Evolutionary conservation across 2,113 vertebrate species (phyloP).

Genomic region (Recurvirostra avosetta): DNA sequence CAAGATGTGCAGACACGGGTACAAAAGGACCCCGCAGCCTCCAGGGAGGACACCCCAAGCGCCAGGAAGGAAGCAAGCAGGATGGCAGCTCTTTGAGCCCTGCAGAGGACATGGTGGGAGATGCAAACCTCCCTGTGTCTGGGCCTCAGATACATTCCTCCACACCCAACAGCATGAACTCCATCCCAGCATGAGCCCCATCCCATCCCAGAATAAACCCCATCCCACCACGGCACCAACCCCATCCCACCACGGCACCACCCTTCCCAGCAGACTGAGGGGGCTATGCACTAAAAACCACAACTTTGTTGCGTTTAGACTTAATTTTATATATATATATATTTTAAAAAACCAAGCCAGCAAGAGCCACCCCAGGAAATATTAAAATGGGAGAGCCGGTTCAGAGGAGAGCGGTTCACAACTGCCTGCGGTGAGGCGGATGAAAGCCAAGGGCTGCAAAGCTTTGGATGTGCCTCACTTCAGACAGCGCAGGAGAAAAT

Average conservation of each 20-base stretch:
- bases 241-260: background rate
- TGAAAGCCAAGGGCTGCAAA: slow-evolving; percentile 39
- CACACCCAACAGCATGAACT: background rate
- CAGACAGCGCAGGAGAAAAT: background rate
- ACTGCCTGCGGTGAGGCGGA: slow-evolving; percentile 38
- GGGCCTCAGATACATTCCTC: background rate
- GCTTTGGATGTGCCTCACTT: slow-evolving; percentile 51
- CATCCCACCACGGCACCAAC: too few relatives aligned
- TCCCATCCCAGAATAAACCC: too few relatives aligned
- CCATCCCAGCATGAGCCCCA: too few relatives aligned
- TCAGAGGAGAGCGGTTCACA: slow-evolving; percentile 27
- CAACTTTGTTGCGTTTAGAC: background rate
- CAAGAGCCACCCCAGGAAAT: slow-evolving; percentile 51
- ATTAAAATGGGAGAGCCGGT: slow-evolving; percentile 27
- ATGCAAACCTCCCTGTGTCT: fast-evolving
- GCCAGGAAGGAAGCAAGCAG: too few relatives aligned
- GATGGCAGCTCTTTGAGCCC: background rate
- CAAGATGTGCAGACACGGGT: fast-evolving
- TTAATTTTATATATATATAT: background rate
- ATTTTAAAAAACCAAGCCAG: background rate
- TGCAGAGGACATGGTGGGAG: background rate
- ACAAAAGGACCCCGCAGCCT: background rate
- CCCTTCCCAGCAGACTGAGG: background rate
- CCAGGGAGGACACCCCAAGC: fast-evolving
- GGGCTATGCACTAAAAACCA: background rate